A percentile compares a stretch with the other conserved stretches of the same genome.
phyloP scores from a whole-genome alignment of 2,113 vertebrate genomes.

The Lasiurus borealis region DNA sequence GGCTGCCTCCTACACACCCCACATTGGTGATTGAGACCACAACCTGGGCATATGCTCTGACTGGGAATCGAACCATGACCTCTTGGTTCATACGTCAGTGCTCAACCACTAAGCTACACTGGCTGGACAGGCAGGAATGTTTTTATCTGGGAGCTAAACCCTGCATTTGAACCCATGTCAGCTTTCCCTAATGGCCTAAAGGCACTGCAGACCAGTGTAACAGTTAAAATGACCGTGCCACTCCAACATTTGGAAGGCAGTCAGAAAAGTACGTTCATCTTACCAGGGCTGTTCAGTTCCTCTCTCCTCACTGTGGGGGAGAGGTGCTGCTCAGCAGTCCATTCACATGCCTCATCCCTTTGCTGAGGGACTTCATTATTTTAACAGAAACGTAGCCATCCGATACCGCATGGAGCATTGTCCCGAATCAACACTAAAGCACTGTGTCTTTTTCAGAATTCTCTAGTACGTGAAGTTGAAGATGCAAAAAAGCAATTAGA shows the following conservation, averaged over 20 bases:
- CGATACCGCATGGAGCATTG: rapidly evolving
- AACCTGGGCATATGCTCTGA: too few relatives aligned
- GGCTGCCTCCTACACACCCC: too few relatives aligned
- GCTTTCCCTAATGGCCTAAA: neutral
- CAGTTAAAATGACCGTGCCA: neutral
- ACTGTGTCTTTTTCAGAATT: slow-evolving; percentile 88
- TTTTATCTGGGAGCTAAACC: neutral
- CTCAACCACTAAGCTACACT: too few relatives aligned
- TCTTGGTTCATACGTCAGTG: too few relatives aligned
- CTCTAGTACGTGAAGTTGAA: slow-evolving; percentile 95
- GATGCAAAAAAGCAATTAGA: slow-evolving; percentile 96
- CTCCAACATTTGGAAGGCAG: rapidly evolving
- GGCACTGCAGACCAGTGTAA: neutral
- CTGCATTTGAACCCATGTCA: neutral
- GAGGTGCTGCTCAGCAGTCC: rapidly evolving
- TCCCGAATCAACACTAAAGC: neutral
- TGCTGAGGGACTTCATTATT: rapidly evolving
- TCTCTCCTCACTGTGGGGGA: neutral
- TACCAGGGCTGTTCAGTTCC: neutral
- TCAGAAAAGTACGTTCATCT: neutral
- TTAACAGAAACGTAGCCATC: rapidly evolving
- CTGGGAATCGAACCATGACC: too few relatives aligned
- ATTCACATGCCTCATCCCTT: rapidly evolving
- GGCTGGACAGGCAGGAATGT: too few relatives aligned
- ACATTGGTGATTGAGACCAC: too few relatives aligned